These are phyloP conservation scores for Stenodera caucasica DNA, from an alignment of 2,888 invertebrate species.

Conservation along the genomic window DNA sequence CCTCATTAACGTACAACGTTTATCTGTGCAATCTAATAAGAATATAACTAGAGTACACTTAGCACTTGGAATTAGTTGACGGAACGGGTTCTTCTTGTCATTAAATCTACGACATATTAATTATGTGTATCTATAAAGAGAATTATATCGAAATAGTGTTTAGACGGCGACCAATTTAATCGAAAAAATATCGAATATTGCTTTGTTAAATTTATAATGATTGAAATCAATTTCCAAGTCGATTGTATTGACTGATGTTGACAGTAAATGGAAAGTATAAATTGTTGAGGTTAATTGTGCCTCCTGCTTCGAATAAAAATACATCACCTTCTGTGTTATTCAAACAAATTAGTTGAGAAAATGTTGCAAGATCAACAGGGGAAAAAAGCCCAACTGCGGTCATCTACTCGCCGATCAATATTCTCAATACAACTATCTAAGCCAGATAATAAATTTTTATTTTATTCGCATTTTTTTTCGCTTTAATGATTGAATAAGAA, in stretches of 20 bases:
- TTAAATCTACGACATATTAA: neutral
- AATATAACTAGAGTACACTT: neutral
- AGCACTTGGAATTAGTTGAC: neutral
- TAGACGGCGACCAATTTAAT: too few species aligned
- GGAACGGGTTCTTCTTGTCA: slow-evolving; percentile 3
- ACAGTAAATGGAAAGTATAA: neutral
- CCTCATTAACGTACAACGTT: neutral
- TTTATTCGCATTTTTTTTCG: neutral
- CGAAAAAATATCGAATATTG: too few species aligned
- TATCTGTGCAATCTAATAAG: neutral
- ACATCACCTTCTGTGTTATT: neutral
- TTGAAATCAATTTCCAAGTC: too few species aligned
- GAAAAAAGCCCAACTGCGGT: too few species aligned
- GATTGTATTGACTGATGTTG: too few species aligned
- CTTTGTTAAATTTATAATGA: too few species aligned
- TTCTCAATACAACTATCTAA: too few species aligned
- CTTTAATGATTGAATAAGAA: neutral
- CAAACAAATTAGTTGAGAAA: slow-evolving; percentile 1
- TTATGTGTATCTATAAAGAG: neutral
- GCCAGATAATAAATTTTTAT: neutral
- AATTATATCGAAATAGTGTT: neutral
- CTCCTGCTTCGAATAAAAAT: neutral
- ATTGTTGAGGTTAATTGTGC: neutral
- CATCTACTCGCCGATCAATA: too few species aligned
- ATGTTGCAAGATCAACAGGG: neutral